Percentiles rank a stretch among this genome's conserved stretches.
These are phyloP conservation scores for Pardalotus punctatus DNA, from an alignment of 2,113 vertebrate genomes.

Conservation along the genomic window DNA sequence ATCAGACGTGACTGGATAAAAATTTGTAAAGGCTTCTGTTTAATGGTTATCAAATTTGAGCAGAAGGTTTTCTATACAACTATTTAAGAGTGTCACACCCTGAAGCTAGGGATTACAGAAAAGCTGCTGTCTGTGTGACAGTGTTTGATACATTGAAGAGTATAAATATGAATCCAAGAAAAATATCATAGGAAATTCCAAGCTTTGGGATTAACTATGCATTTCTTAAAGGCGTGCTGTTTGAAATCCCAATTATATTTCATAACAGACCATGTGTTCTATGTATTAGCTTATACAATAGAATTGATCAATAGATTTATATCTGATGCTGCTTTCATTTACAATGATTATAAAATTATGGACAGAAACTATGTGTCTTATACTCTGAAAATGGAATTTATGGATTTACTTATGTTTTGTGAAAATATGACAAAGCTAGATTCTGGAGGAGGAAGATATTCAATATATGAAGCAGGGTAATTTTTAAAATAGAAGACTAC, in stretches of 20 bases:
- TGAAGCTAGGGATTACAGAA: slow-evolving; percentile 26
- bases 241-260: slow-evolving; percentile 14
- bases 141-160: background rate
- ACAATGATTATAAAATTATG: background rate
- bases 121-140: slow-evolving; percentile 1
- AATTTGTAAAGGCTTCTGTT: background rate
- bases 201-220: background rate
- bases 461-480: background rate
- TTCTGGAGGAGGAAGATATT: background rate
- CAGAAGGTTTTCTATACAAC: background rate
- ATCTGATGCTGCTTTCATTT: background rate
- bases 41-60: slow-evolving; percentile 45
- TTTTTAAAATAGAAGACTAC: background rate
- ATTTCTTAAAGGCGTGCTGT: background rate
- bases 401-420: background rate
- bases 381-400: background rate
- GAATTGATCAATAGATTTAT: background rate
- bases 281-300: background rate
- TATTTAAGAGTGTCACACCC: background rate
- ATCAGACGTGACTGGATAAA: background rate
- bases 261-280: background rate
- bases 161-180: background rate
- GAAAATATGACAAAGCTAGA: background rate
- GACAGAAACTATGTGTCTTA: background rate
- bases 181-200: slow-evolving; percentile 1